These are phyloP conservation scores for Amblyopsis rosae DNA, from an alignment of 2,113 vertebrate species.

Conservation along the genomic window DNA sequence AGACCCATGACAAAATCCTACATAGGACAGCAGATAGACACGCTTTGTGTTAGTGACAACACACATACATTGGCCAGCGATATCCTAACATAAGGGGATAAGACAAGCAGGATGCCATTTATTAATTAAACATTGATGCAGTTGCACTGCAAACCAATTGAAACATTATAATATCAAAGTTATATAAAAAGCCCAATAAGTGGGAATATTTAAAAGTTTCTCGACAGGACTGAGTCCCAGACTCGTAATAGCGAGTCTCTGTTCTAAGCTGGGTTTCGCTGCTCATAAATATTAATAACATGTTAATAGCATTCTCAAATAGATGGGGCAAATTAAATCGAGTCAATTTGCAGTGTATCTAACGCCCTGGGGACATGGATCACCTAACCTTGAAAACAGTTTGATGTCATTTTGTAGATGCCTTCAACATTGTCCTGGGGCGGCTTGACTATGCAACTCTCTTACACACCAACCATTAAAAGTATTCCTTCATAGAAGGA, in stretches of 20 bases:
- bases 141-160: not conserved
- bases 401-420: not conserved
- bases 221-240: conserved; percentile 15
- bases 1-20: conserved; percentile 98
- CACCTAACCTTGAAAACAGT: not conserved
- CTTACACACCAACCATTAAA: not conserved
- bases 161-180: not conserved
- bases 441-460: not conserved
- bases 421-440: not conserved
- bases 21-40: conserved; percentile 21
- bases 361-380: not conserved
- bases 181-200: not conserved
- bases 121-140: not conserved
- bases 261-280: conserved; percentile 54
- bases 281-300: conserved; percentile 61
- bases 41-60: not conserved
- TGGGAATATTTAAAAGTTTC: not conserved
- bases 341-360: conserved; percentile 30
- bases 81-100: conserved; percentile 1
- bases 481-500: no score
- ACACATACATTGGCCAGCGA: not conserved
- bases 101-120: not conserved
- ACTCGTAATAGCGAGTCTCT: conserved; percentile 36
- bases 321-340: conserved; percentile 22
- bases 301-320: conserved; percentile 25